phyloP scores from a whole-genome alignment of 1,140 invertebrate genomes.

The Cyclargus thomasi region DNA sequence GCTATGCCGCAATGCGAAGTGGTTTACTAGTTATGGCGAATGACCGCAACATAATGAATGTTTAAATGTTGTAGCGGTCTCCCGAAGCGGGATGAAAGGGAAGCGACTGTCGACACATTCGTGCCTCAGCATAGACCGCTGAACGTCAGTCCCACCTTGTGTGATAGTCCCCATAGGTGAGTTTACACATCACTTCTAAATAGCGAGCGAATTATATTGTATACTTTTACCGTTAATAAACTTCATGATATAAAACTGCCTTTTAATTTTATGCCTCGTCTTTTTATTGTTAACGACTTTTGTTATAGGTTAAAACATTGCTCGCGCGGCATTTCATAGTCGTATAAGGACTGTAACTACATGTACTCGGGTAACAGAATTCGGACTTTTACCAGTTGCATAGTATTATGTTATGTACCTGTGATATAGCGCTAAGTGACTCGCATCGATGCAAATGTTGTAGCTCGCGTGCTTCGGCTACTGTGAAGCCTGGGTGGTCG shows the following conservation, averaged over 20 bases:
- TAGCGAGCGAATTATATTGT: conserved; percentile 26
- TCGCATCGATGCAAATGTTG: neutral
- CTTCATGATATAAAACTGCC: neutral
- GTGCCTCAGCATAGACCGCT: conserved; percentile 28
- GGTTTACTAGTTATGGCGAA: conserved; percentile 36
- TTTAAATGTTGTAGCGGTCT: conserved; percentile 64
- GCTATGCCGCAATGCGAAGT: conserved; percentile 51
- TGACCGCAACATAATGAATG: conserved; percentile 59
- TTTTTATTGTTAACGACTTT: neutral
- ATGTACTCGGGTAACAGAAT: conserved; percentile 20
- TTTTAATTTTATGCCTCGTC: conserved; percentile 1
- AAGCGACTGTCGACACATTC: conserved; percentile 25
- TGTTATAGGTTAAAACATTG: conserved; percentile 2
- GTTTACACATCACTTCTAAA: conserved; percentile 29
- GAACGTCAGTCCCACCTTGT: conserved; percentile 34
- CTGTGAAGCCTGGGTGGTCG: neutral
- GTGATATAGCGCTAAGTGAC: neutral
- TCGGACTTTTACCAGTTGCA: neutral
- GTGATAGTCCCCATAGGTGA: conserved; percentile 44
- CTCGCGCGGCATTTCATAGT: neutral
- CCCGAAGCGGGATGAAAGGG: conserved; percentile 57
- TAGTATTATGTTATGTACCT: neutral
- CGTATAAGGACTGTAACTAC: conserved; percentile 23
- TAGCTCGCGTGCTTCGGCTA: neutral
- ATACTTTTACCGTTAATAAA: conserved; percentile 21